A percentile compares a stretch with the other conserved stretches of the same genome.
Evolutionary conservation across 2,113 vertebrate species (phyloP).

Genomic region (Ranitomeya imitator): DNA sequence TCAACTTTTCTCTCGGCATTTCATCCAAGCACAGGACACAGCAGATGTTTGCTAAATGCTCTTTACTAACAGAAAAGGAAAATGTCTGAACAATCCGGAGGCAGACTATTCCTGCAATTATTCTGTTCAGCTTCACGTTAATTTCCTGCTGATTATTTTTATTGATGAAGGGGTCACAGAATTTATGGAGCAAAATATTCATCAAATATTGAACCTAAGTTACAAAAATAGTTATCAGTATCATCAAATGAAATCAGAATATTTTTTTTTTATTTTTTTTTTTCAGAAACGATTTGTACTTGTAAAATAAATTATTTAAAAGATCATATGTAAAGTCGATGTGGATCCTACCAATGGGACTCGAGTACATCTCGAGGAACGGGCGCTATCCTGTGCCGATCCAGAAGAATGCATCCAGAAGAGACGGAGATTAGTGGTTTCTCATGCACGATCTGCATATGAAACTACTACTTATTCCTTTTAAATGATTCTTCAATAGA

Average conservation of each 20-base stretch:
- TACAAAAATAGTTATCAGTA: neutral
- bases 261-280: neutral
- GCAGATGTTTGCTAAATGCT: neutral
- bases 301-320: neutral
- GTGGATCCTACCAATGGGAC: too few relatives aligned
- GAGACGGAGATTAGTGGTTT: too few relatives aligned
- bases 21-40: conserved; percentile 61
- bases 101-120: conserved; percentile 66
- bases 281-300: neutral
- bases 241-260: neutral
- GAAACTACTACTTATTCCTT: too few relatives aligned
- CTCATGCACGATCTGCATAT: too few relatives aligned
- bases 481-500: too few relatives aligned
- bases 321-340: too few relatives aligned
- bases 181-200: neutral
- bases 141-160: fast-evolving
- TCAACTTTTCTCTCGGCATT: fast-evolving
- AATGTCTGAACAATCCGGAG: fast-evolving
- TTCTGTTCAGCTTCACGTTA: neutral
- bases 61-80: fast-evolving
- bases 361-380: too few relatives aligned
- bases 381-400: too few relatives aligned
- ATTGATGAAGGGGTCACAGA: neutral
- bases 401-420: too few relatives aligned
- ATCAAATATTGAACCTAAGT: conserved; percentile 65